Evolutionary conservation across 2,797 vertebrate species (phyloP), one percentile per base, ranked within the genome.

Genomic region (Centropyge bicolor): DNA sequence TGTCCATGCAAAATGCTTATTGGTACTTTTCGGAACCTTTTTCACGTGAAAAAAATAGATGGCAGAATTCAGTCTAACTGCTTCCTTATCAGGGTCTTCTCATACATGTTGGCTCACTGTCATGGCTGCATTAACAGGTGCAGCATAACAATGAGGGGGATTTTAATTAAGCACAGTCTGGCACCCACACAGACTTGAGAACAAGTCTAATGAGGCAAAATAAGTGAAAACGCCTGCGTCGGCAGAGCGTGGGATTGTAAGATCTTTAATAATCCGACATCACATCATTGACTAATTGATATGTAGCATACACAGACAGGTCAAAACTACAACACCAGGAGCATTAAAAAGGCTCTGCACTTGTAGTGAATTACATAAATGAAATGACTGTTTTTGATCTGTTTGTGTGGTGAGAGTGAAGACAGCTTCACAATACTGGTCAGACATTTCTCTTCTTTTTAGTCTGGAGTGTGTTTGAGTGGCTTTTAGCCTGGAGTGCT

Each of bases 401-500:
- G 16, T 66, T 17, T 49, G n/a, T 49, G 8, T n/a, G 4, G 36
- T 61, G 4, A 48, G 31, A 59, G 9, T 36, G 5, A 70, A n/a
- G 31, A 24, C 20, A 70, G 27, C 20, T 59, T 22, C n/a, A 46
- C 11, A 31, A 56, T 16, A 17, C 41, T 27, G 11, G 6, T 45
- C n/a, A 12, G 40, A 54, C 22, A 27, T 67, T 43, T 43, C 13
- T 27, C 20, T 71, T 49, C n/a, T 60, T 5, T 60, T 70, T 4
- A 8, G 13, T 19, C 46, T 51, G 24, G 43, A 16, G 6, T 16
- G 5, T 5, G 40, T 41, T 51, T 63, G 38, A 51, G 6, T 51
- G 24, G 48, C 41, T 70, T 66, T 57, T 52, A 22, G 45, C 22
- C 64, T 60, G 59, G 35, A 48, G 14, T 43, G 43, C 64, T 71